Percentiles rank a stretch among this genome's conserved stretches.
phyloP scores from a whole-genome alignment of 92 coral and sea anemone species.

The Porites lobata region DNA sequence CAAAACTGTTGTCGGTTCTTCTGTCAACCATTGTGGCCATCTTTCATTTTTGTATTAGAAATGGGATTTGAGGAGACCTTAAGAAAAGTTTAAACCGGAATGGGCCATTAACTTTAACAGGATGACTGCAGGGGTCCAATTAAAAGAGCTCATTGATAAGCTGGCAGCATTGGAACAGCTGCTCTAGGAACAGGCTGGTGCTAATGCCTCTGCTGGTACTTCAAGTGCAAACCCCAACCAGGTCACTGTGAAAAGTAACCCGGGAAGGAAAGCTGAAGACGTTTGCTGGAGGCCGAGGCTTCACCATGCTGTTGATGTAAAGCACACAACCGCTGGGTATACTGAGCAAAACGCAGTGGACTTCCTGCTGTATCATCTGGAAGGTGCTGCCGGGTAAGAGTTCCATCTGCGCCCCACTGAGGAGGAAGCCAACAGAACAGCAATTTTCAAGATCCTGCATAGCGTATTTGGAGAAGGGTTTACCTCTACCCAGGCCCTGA shows the following conservation, averaged over 20 bases:
- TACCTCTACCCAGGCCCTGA: constrained; percentile 27
- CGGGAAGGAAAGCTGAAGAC: constrained; percentile 33
- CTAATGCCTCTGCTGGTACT: background rate
- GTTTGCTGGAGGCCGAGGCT: constrained; percentile 36
- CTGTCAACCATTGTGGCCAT: no score
- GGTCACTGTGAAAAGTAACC: constrained; percentile 34
- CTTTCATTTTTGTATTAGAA: constrained; percentile 5
- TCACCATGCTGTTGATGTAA: no score
- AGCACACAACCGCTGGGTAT: no score
- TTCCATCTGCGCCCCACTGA: no score
- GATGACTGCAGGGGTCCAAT: background rate
- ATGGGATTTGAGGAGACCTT: constrained; percentile 10
- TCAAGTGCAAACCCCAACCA: background rate
- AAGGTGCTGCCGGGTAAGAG: no score
- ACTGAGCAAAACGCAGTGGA: no score
- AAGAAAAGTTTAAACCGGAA: constrained; percentile 18
- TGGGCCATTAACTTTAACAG: constrained; percentile 6
- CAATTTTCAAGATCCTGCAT: no score
- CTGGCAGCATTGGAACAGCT: constrained; percentile 24
- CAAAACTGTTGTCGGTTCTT: no score
- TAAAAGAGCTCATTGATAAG: background rate
- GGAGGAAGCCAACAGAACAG: no score
- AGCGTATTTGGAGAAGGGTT: constrained; percentile 2
- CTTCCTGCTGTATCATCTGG: no score
- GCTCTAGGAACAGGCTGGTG: background rate